phyloP scores from a whole-genome alignment of 2,888 invertebrate genomes.

The Ethmia dodecea region DNA sequence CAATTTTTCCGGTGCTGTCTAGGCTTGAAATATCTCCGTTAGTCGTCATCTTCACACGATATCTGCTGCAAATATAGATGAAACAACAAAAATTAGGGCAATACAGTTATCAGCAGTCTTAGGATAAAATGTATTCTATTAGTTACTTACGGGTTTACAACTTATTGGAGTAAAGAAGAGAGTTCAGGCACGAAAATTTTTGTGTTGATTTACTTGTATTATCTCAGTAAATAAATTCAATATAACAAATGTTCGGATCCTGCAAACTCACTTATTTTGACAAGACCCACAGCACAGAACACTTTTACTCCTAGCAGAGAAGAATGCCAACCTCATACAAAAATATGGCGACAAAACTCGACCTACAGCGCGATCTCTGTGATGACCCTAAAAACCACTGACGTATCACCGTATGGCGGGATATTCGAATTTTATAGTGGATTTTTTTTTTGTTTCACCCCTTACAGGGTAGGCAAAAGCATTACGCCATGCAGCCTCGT shows the following conservation, averaged over 20 bases:
- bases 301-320: too few relatives aligned
- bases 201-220: neutral
- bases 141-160: neutral
- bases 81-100: neutral
- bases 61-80: slow-evolving; percentile 17
- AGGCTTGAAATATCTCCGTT: slow-evolving; percentile 61
- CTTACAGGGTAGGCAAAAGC: too few relatives aligned
- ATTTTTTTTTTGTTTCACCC: too few relatives aligned
- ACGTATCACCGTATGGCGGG: too few relatives aligned
- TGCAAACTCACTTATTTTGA: slow-evolving; percentile 36
- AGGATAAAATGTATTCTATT: neutral
- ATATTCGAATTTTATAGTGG: too few relatives aligned
- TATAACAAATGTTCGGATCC: slow-evolving; percentile 9
- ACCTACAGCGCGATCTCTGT: too few relatives aligned
- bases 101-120: neutral
- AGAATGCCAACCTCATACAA: too few relatives aligned
- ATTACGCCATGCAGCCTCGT: too few relatives aligned
- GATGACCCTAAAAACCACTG: too few relatives aligned
- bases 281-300: too few relatives aligned
- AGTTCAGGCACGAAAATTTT: neutral
- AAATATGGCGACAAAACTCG: too few relatives aligned
- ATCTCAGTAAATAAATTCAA: slow-evolving; percentile 1
- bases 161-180: too few relatives aligned
- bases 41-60: slow-evolving; percentile 47
- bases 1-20: slow-evolving; percentile 69